These are phyloP conservation scores for Cantharis flavilabris DNA, from an alignment of 2,888 invertebrate genomes.

Conservation along the genomic window DNA sequence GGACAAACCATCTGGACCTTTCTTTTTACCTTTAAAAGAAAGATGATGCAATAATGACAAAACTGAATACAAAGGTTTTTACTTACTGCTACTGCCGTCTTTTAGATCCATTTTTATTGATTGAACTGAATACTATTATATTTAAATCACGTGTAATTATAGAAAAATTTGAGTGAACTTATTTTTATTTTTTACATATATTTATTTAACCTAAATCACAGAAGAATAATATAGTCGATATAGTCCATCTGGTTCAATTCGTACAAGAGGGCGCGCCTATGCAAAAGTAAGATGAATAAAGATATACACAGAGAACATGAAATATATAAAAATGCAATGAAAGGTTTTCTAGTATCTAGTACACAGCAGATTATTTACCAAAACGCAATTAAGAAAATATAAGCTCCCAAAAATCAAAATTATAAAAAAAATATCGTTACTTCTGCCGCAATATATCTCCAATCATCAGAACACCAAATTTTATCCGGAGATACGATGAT, in stretches of 20 bases:
- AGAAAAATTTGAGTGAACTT: not conserved
- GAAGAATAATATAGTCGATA: not conserved
- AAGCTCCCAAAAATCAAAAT: no score
- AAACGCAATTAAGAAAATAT: no score
- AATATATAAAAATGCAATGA: no score
- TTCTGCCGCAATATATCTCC: no score
- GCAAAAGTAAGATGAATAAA: no score
- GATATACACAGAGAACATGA: no score
- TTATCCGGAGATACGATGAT: no score
- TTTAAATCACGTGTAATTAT: not conserved
- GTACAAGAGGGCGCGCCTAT: no score
- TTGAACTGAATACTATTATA: not conserved
- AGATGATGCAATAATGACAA: conserved; percentile 20
- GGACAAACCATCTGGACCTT: conserved; percentile 41
- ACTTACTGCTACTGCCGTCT: not conserved
- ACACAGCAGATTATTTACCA: no score
- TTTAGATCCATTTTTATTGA: not conserved
- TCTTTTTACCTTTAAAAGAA: conserved; percentile 26
- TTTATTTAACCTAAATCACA: not conserved
- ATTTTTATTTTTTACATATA: not conserved
- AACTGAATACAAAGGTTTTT: not conserved
- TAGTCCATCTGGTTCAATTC: not conserved
- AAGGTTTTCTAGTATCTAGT: no score
- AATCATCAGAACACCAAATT: no score
- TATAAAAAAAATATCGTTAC: no score